Percentiles rank a stretch among this genome's conserved stretches.
Evolutionary conservation across 2,888 invertebrate genomes (phyloP).

Genomic region (Trissolcus japonicus): DNA sequence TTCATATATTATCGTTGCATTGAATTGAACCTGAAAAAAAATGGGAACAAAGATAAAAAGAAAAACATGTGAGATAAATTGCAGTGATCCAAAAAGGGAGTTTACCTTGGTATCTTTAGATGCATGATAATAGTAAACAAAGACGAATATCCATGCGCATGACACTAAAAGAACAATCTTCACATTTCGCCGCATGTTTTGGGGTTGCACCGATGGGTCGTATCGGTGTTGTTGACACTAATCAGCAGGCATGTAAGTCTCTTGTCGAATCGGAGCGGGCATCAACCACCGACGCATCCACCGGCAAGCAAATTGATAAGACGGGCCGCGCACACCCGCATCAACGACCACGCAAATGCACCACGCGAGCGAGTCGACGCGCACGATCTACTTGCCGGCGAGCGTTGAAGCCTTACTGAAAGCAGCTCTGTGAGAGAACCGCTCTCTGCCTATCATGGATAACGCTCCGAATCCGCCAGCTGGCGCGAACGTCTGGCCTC

Average conservation of each 20-base stretch:
- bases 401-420: slow-evolving; percentile 69
- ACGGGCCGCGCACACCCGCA: slow-evolving; percentile 46
- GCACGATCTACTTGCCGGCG: slow-evolving; percentile 65
- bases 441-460: not conserved
- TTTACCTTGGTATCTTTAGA: slow-evolving; percentile 79
- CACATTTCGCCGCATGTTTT: slow-evolving; percentile 80
- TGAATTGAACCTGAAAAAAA: too few species aligned
- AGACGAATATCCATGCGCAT: slow-evolving; percentile 81
- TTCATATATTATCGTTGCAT: too few species aligned
- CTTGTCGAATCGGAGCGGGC: slow-evolving; percentile 27
- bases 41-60: too few species aligned
- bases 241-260: slow-evolving; percentile 34
- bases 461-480: slow-evolving; percentile 21
- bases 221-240: slow-evolving; percentile 34
- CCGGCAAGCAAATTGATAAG: slow-evolving; percentile 38
- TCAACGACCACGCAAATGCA: slow-evolving; percentile 56
- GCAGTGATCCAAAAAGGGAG: not conserved
- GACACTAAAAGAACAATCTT: slow-evolving; percentile 80
- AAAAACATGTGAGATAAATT: too few species aligned
- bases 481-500: slow-evolving; percentile 28
- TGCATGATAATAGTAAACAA: slow-evolving; percentile 81
- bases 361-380: slow-evolving; percentile 55
- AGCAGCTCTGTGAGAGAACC: slow-evolving; percentile 8
- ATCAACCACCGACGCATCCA: slow-evolving; percentile 48
- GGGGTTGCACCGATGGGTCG: slow-evolving; percentile 27